Base-by-base conservation (phyloP, 2,113 vertebrate species). In the Pristiophorus japonicus region DNA sequence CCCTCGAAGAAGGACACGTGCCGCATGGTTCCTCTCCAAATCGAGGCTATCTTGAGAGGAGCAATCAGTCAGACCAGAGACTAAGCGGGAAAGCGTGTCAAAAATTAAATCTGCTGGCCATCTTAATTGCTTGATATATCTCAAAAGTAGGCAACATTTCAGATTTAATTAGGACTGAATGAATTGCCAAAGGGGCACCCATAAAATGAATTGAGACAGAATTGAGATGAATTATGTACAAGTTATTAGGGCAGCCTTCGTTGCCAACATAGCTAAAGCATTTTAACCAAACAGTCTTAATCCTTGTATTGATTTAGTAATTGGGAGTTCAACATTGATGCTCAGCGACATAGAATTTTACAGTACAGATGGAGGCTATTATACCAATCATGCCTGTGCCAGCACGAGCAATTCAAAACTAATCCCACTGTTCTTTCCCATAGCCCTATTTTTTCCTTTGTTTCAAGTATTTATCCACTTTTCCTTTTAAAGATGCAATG, bases 81-180 rank as follows among this genome's bases (percentile, higher is more conserved):
- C n/a, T n/a, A n/a, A n/a, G n/a, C n/a, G 34, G 59, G 88, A 24
- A 92, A 38, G 16, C 34, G n/a, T 18, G 8, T 20, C 59, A 63
- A 92, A 18, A 65, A 63, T 92, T 16, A 63, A 91, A 38, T 92
- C 88, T 8, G 18, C 8, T 92, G 63, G 34, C n/a, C 59, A 22
- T 92, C 16, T 38, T 92, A 92, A 92, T 59, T 92, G 88, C 34
- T 92, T 92, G 59, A 38, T 92, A 38, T 63, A 65, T 92, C 88
- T 92, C n/a, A 18, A n/a, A 92, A 92, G 55, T 65, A 63, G 59
- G 34, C 88, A 63, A 65, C 59, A n/a, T 92, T 92, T 92, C 59
- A 63, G 59, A 62, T 92, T 63, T 59, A 92, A 38, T 92, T 92
- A 92, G 62, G 59, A 92, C 59, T 92, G 59, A 92, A 92, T 92